These are phyloP conservation scores for Ophraella communa DNA, from an alignment of 2,888 invertebrate genomes.

Conservation along the genomic window DNA sequence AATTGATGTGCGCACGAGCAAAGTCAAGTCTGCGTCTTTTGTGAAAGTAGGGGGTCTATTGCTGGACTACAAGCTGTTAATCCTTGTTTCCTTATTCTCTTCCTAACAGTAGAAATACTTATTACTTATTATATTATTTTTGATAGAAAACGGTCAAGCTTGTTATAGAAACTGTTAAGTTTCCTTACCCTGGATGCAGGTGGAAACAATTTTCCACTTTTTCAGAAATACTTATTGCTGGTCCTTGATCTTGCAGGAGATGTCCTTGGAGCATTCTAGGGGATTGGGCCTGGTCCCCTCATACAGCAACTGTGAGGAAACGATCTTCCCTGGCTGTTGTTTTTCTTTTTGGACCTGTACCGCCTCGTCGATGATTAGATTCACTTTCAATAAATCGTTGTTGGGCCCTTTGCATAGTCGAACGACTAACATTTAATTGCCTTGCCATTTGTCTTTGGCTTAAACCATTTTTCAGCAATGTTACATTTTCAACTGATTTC, in stretches of 20 bases:
- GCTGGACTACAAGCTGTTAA: background rate
- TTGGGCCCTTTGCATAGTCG: background rate
- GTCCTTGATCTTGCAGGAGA: background rate
- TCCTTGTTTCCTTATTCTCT: background rate
- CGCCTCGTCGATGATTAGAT: background rate
- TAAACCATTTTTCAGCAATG: background rate
- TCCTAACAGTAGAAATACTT: background rate
- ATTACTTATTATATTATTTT: too few species aligned
- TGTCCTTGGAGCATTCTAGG: too few species aligned
- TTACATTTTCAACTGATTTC: background rate
- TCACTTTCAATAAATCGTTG: background rate
- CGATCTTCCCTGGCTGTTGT: too few species aligned
- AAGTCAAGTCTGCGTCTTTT: background rate
- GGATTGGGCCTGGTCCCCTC: too few species aligned
- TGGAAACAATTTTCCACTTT: too few species aligned
- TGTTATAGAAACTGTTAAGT: too few species aligned
- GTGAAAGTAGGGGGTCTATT: background rate
- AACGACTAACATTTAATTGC: background rate
- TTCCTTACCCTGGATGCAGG: too few species aligned
- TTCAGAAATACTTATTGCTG: background rate
- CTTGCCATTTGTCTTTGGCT: background rate
- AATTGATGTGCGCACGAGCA: too few species aligned
- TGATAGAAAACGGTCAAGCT: too few species aligned
- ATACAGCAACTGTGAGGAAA: too few species aligned
- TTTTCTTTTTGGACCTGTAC: background rate